phyloP scores from a whole-genome alignment of 2,888 invertebrate species.

The Ypsolopha scabrella region DNA sequence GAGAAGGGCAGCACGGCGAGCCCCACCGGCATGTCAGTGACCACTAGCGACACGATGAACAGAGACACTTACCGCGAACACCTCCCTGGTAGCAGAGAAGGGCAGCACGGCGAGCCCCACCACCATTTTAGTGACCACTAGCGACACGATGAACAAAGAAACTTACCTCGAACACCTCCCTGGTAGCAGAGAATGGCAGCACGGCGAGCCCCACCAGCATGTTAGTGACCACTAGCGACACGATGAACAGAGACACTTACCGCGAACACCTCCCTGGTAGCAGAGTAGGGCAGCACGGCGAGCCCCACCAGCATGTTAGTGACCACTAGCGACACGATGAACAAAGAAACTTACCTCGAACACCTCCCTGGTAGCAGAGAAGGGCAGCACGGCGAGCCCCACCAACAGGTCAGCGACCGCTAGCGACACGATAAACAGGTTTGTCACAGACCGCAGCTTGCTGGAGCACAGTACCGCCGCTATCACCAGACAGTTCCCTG shows the following conservation, averaged over 20 bases:
- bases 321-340: slow-evolving; percentile 90
- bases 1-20: too few species aligned
- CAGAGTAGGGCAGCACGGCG: too few species aligned
- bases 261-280: too few species aligned
- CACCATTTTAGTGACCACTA: slow-evolving; percentile 86
- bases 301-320: slow-evolving; percentile 73
- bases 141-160: too few species aligned
- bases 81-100: too few species aligned
- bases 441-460: slow-evolving; percentile 94
- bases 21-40: slow-evolving; percentile 85
- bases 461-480: slow-evolving; percentile 91
- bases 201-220: slow-evolving; percentile 50
- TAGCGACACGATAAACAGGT: slow-evolving; percentile 96
- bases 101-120: slow-evolving; percentile 73
- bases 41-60: too few species aligned
- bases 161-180: too few species aligned
- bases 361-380: slow-evolving; percentile 95
- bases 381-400: slow-evolving; percentile 95
- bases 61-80: too few species aligned
- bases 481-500: slow-evolving; percentile 89
- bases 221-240: too few species aligned
- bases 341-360: slow-evolving; percentile 88
- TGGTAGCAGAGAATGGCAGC: too few species aligned
- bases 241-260: too few species aligned
- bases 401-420: slow-evolving; percentile 96